Base-by-base conservation (phyloP, 2,113 vertebrate species). In the Erythrolamprus reginae region DNA sequence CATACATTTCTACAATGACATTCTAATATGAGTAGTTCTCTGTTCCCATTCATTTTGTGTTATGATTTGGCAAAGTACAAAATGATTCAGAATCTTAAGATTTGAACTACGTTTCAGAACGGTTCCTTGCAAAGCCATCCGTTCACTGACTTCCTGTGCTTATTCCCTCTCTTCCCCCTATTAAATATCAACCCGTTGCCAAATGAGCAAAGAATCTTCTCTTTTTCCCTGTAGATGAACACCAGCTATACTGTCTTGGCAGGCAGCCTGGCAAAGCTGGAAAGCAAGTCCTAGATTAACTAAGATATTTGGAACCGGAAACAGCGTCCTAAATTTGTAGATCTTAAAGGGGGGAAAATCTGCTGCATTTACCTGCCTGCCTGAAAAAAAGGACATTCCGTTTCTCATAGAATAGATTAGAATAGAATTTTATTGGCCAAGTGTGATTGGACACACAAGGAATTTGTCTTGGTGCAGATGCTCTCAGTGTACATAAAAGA, bases 251-350 rank as follows among this genome's bases (percentile, higher is more conserved):
- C 86, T 94, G 2, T 88, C 23, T 91, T 92, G 58, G 23, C 87
- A 92, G 92, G 88, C 58, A 33, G 70, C 48, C 85, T 52, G 84
- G 86, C 70, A 61, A 84, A 0, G 0, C 84, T 90, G 65, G 88
- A 94, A 95, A 96, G 82, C 92, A 95, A 94, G 94, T 95, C 91
- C 45, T 88, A 95, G 95, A 95, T 92, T 96, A 95, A 95, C 92
- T 89, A 93, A 95, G 94, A 92, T 89, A 90, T 90, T 93, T 93
- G 86, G 91, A 53, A 88, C 91, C 92, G 56, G 93, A 91, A 93
- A 15, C 10, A 53, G 38, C 26, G 88, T 84, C 56, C 77, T 90
- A 93, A 77, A 45, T 4, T 0, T 0, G 0, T 90, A 55, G 84
- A 91, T 93, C 52, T 10, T 89, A 51, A 91, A 86, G 56, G 82